These are phyloP conservation scores for Volucella bombylans DNA, from an alignment of 2,888 invertebrate genomes.

Conservation along the genomic window DNA sequence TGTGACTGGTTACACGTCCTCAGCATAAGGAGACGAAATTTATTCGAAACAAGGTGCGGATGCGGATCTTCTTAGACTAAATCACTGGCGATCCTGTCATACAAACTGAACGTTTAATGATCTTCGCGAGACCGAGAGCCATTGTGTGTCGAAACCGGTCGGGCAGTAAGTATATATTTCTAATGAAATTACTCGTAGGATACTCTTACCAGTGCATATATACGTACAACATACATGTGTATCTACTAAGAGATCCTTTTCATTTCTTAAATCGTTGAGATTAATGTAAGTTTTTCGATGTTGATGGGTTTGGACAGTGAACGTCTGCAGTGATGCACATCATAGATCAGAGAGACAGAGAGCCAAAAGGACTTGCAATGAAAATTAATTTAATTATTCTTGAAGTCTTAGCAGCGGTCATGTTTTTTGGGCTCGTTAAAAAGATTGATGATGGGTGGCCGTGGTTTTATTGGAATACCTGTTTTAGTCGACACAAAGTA, in stretches of 20 bases:
- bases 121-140: constrained; percentile 5
- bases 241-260: constrained; percentile 33
- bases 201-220: no score
- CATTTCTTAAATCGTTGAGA: constrained; percentile 33
- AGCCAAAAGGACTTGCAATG: constrained; percentile 22
- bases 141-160: constrained; percentile 27
- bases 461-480: constrained; percentile 28
- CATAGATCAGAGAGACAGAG: background rate
- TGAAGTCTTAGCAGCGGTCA: constrained; percentile 18
- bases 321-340: constrained; percentile 53
- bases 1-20: background rate
- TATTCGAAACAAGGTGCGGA: constrained; percentile 28
- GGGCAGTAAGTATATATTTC: constrained; percentile 18
- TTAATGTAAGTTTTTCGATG: constrained; percentile 40
- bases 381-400: constrained; percentile 59
- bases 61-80: constrained; percentile 24
- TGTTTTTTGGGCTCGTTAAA: constrained; percentile 43
- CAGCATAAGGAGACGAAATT: constrained; percentile 41
- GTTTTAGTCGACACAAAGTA: background rate
- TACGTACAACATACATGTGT: background rate
- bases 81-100: constrained; percentile 58
- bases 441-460: constrained; percentile 53
- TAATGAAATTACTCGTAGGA: constrained; percentile 26
- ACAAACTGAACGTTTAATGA: constrained; percentile 63
- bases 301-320: constrained; percentile 34